These are phyloP conservation scores for Malurus splendens DNA, from an alignment of 2,797 vertebrate species.

Conservation along the genomic window DNA sequence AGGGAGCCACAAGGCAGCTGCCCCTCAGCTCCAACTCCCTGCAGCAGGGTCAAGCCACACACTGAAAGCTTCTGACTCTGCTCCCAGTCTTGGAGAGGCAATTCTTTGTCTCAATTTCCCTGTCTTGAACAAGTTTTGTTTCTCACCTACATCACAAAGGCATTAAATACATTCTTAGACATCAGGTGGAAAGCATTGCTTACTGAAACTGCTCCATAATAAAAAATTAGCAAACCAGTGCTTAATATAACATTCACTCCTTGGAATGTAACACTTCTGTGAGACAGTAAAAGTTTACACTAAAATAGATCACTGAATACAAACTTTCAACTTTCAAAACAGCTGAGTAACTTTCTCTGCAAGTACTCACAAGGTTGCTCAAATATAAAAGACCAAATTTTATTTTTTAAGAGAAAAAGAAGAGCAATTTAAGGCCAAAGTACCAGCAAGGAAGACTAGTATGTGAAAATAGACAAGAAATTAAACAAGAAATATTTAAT, in stretches of 20 bases:
- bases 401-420: conserved; percentile 24
- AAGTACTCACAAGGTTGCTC: conserved; percentile 30
- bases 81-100: neutral
- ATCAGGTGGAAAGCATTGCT: neutral
- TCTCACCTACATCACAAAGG: neutral
- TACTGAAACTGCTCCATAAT: neutral
- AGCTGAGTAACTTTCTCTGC: neutral
- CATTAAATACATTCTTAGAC: conserved; percentile 15
- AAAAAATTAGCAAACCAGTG: neutral
- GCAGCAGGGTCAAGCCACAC: neutral
- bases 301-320: neutral
- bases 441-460: conserved; percentile 61
- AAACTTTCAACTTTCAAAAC: neutral
- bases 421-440: conserved; percentile 54
- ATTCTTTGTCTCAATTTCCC: neutral
- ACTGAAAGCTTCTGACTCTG: neutral
- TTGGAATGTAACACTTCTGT: neutral
- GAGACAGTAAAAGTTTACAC: neutral
- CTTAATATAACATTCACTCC: neutral
- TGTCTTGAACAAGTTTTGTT: neutral
- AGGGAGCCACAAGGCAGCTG: neutral
- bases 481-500: conserved; percentile 51
- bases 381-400: conserved; percentile 28
- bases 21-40: neutral
- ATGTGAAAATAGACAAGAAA: conserved; percentile 38